Evolutionary conservation across 1,140 invertebrate species (phyloP).

Genomic region (Pseudomyrmex dendroicus): DNA sequence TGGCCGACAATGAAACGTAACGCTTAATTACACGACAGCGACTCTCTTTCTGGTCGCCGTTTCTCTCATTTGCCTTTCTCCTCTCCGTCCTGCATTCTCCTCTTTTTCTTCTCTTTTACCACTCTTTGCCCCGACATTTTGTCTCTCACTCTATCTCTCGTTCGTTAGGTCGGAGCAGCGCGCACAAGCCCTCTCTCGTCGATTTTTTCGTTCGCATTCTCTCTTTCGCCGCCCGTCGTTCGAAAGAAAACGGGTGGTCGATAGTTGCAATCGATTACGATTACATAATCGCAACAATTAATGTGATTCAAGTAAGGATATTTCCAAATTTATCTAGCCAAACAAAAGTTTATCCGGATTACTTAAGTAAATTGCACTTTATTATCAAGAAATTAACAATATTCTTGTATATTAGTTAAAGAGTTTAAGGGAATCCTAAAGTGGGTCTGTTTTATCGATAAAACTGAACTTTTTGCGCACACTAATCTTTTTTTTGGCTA

Average conservation of each 20-base stretch:
- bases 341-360: not conserved
- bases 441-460: no score
- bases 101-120: slow-evolving; percentile 19
- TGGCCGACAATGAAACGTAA: not conserved
- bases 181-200: slow-evolving; percentile 35
- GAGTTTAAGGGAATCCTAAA: no score
- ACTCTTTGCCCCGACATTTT: slow-evolving; percentile 29
- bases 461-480: no score
- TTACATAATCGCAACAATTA: not conserved
- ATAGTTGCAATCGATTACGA: not conserved
- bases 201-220: slow-evolving; percentile 35
- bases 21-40: slow-evolving; percentile 37
- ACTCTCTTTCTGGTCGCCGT: slow-evolving; percentile 22
- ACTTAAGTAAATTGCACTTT: not conserved
- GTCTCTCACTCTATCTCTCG: slow-evolving; percentile 67
- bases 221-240: slow-evolving; percentile 37
- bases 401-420: no score
- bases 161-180: slow-evolving; percentile 63
- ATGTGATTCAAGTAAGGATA: not conserved
- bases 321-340: not conserved
- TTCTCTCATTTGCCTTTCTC: slow-evolving; percentile 42
- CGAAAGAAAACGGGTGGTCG: slow-evolving; percentile 28
- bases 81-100: slow-evolving; percentile 42
- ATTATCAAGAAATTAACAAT: not conserved
- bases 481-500: no score